Evolutionary conservation across 2,888 invertebrate species (phyloP).

Genomic region (Drosophila eohydei): DNA sequence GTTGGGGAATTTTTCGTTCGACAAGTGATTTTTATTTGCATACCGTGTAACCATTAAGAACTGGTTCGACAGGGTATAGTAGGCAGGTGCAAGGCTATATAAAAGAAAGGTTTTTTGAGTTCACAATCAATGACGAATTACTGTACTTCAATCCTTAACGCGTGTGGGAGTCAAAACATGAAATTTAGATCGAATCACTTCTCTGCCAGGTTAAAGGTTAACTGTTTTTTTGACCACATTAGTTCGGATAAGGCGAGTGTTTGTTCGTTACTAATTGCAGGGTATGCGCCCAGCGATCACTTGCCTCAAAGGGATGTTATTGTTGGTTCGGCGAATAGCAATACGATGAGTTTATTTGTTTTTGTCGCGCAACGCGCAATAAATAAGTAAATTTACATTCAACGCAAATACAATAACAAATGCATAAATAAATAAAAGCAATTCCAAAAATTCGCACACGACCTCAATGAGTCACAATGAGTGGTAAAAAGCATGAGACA

Average conservation of each 20-base stretch:
- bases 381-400: slow-evolving; percentile 75
- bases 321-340: slow-evolving; percentile 65
- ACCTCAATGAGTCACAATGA: slow-evolving; percentile 71
- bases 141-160: no score
- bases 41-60: background rate
- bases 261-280: background rate
- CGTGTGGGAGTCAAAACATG: no score
- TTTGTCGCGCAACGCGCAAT: slow-evolving; percentile 57
- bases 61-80: background rate
- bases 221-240: background rate
- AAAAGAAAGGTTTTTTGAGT: no score
- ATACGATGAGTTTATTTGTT: slow-evolving; percentile 59
- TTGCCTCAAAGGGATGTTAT: background rate
- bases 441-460: slow-evolving; percentile 79
- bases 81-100: background rate
- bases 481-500: slow-evolving; percentile 11
- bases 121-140: no score
- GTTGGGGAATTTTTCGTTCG: slow-evolving; percentile 43
- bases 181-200: no score
- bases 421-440: slow-evolving; percentile 78
- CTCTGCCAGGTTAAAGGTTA: no score
- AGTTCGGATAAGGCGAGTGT: background rate
- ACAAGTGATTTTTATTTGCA: slow-evolving; percentile 46
- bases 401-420: slow-evolving; percentile 73
- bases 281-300: background rate